Conservation (phyloP, 2,113 vertebrate species). For the Sapayoa aenigma region DNA sequence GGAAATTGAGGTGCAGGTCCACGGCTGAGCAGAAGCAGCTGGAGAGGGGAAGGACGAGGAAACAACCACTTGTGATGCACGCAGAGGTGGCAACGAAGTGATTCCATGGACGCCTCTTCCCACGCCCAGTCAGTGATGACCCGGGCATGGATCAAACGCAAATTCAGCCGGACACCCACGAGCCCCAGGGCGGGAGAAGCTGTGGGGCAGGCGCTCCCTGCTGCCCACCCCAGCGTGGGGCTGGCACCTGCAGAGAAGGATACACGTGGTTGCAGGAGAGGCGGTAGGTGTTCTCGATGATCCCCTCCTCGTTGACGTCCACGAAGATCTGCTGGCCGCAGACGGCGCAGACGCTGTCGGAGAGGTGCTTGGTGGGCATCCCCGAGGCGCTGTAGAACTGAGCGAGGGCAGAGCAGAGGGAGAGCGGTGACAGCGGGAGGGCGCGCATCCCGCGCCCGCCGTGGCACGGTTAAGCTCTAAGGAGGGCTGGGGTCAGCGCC, state of each 20-base stretch:
- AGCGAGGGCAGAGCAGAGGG: not conserved
- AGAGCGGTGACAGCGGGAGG: not conserved
- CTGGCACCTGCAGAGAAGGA: slow-evolving; percentile 71
- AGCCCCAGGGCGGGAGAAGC: fast-evolving
- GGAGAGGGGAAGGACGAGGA: not conserved
- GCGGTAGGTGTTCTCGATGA: slow-evolving; percentile 97
- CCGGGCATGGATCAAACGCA: not conserved
- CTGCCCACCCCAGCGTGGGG: not conserved
- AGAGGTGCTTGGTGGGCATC: slow-evolving; percentile 97
- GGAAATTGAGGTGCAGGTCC: not conserved
- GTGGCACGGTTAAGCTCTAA: not conserved
- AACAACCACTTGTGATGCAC: not conserved
- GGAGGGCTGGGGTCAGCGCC: not conserved
- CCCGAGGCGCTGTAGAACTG: slow-evolving; percentile 96
- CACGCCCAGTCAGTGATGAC: not conserved
- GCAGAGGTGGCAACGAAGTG: fast-evolving
- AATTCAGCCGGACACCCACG: fast-evolving
- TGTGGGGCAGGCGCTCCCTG: not conserved
- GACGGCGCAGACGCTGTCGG: slow-evolving; percentile 92
- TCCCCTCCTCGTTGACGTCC: slow-evolving; percentile 95
- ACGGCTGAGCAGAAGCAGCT: not conserved
- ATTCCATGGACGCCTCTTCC: not conserved
- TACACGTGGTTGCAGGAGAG: slow-evolving; percentile 99
- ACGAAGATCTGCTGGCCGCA: slow-evolving; percentile 96
- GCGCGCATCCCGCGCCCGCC: fast-evolving